Conservation (phyloP, 2,797 vertebrate species). For the Centropyge bicolor region DNA sequence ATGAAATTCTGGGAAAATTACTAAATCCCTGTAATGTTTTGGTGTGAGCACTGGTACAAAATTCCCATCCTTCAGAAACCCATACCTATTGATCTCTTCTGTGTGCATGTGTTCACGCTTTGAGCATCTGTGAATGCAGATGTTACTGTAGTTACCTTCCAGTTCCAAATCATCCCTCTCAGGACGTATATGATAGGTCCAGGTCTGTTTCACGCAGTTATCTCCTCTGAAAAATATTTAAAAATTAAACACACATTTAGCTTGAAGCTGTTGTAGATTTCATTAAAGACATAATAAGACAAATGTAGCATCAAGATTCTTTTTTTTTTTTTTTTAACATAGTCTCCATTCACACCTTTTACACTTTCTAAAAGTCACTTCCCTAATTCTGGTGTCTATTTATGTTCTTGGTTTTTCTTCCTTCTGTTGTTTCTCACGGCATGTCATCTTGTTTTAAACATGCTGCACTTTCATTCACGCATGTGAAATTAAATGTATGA, state of each 20-base stretch:
- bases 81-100: background rate
- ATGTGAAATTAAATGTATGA: background rate
- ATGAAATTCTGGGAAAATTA: constrained; percentile 7
- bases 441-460: background rate
- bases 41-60: background rate
- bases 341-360: background rate
- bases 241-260: constrained; percentile 10
- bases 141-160: constrained; percentile 56
- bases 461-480: background rate
- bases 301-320: background rate
- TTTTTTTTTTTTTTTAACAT: constrained; percentile 46
- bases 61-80: background rate
- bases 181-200: constrained; percentile 63
- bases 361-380: constrained; percentile 33
- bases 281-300: background rate
- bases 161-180: constrained; percentile 62
- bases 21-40: constrained; percentile 12
- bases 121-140: background rate
- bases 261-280: background rate
- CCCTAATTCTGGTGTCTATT: constrained; percentile 29
- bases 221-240: constrained; percentile 44
- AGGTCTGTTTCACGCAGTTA: constrained; percentile 57
- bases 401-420: constrained; percentile 6
- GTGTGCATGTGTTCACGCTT: background rate
- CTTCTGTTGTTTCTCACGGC: background rate